Base-by-base conservation (phyloP, 2,113 vertebrate species). In the Burhinus oedicnemus region DNA sequence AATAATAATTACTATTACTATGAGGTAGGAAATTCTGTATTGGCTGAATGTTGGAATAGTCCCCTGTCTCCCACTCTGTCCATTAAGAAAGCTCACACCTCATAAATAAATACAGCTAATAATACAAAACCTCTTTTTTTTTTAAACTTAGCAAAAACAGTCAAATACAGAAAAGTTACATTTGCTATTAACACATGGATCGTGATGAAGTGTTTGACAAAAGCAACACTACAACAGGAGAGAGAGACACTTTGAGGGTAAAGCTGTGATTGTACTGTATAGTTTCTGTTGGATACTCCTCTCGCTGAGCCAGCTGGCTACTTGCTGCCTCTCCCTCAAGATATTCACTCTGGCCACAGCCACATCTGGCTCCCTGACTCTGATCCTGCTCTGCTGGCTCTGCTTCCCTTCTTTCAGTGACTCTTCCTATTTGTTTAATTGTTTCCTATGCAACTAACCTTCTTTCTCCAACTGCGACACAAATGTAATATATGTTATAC, bases 61-160 rank as follows among this genome's bases (percentile, higher is more conserved):
- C 30, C 47, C 34, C 66, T n/a, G 7, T 38, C 44, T 96, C 83
- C 80, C 57, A 69, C 52, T 75, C 70, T 82, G 55, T 76, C 76
- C 68, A 36, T 82, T 87, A 89, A 82, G 47, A 89, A 89, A 84
- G 30, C 30, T 92, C 74, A 51, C 86, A 90, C 69, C 36, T 93
- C 83, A 76, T 95, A 95, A 97, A 96, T 92, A 94, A 95, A 87
- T 42, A 30, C 40, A 72, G n/a, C 30, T 57, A 92, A 94, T 87
- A 89, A 89, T 69, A 79, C 14, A 61, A 85, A 86, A 13, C 1
- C 3, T 38, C 7, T 25, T 12, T 27, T 32, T 38, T 61, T 47
- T 80, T 71, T 62, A 5, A n/a, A 34, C 15, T 86, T 66, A 44
- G 8, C 36, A 61, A 74, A 91, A 62, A 0, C 15, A 64, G 36